Conservation (phyloP, 1,140 invertebrate genomes). For the fruit fly (Drosophila melanogaster) region Release_6_plus_ISO1_MT NT_033777.3:8254501-8255000, state of each 20-base stretch:
- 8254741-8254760: constrained; percentile 6
- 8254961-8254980: constrained; percentile 28
- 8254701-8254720: constrained; percentile 34
- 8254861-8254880: constrained; percentile 26
- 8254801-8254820: background rate
- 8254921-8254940: background rate
- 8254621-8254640: constrained; percentile 22
- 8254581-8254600: constrained; percentile 62
- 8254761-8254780: constrained; percentile 4
- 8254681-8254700: constrained; percentile 44
- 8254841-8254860: background rate
- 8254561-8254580: constrained; percentile 81
- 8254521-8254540: constrained; percentile 70
- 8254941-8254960: constrained; percentile 21
- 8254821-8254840: background rate
- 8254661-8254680: constrained; percentile 43
- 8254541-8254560: constrained; percentile 80
- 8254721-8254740: constrained; percentile 21
- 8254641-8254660: constrained; percentile 32
- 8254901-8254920: background rate
- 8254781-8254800: background rate
- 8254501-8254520: constrained; percentile 52
- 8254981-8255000: constrained; percentile 46
- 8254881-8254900: background rate
- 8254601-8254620: constrained; percentile 60